Evolutionary conservation across 2,113 vertebrate genomes (phyloP).

Genomic region (Pachycephala philippinensis): DNA sequence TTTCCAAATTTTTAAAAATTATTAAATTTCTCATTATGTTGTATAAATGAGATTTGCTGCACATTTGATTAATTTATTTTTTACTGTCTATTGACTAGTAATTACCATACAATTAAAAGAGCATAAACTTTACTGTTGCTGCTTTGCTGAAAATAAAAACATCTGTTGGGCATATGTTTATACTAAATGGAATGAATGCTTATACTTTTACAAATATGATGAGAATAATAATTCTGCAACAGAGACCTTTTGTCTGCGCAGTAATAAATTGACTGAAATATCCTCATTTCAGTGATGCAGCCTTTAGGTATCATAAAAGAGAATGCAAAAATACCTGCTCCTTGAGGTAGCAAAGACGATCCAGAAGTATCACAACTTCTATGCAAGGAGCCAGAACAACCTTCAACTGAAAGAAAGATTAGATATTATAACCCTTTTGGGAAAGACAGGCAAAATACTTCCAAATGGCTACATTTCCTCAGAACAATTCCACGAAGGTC

Average conservation of each 20-base stretch:
- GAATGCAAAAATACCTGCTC: constrained; percentile 85
- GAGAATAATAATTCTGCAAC: constrained; percentile 47
- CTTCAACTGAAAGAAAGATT: constrained; percentile 83
- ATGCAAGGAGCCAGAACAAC: constrained; percentile 92
- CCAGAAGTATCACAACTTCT: constrained; percentile 92
- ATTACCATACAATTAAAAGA: constrained; percentile 68
- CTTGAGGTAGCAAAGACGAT: constrained; percentile 94
- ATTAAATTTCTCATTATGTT: background rate
- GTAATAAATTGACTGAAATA: constrained; percentile 30
- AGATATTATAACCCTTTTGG: background rate
- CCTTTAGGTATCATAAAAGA: constrained; percentile 42
- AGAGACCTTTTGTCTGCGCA: constrained; percentile 4
- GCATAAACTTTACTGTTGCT: constrained; percentile 54
- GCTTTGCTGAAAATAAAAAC: constrained; percentile 62
- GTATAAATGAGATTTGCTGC: background rate
- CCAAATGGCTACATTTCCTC: background rate
- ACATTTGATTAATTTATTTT: constrained; percentile 14
- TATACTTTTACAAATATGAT: constrained; percentile 54
- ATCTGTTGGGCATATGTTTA: constrained; percentile 68
- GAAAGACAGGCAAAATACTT: background rate
- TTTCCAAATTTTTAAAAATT: background rate
- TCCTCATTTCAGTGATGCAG: constrained; percentile 18
- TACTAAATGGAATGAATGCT: constrained; percentile 34
- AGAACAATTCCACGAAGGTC: constrained; percentile 28
- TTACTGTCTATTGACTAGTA: constrained; percentile 52